Percentiles rank a stretch among this genome's conserved stretches.
Conservation (phyloP, 37 sponge, comb jelly and placozoan species). For the Hexactinellida sp. region DNA sequence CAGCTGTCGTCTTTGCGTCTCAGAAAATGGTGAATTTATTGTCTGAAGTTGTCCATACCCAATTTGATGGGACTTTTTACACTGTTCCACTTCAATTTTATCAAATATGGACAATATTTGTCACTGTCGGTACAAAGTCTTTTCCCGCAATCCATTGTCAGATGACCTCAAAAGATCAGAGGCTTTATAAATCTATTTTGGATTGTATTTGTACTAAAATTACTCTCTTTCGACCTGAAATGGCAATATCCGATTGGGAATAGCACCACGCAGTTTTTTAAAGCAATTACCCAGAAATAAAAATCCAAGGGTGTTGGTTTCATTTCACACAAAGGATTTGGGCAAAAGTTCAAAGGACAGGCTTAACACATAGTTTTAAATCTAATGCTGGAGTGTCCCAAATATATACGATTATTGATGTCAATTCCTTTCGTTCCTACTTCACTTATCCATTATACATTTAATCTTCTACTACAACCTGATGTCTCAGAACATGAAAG, state of each 20-base stretch:
- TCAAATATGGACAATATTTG: not conserved
- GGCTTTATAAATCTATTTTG: not conserved
- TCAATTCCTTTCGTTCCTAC: not conserved
- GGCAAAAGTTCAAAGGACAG: not conserved
- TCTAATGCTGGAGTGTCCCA: not conserved
- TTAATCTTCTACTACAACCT: no score
- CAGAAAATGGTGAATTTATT: not conserved
- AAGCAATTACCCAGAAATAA: not conserved
- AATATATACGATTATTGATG: not conserved
- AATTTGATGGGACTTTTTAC: conserved; percentile 6
- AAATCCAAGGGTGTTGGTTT: not conserved
- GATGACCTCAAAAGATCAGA: not conserved
- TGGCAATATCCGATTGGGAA: not conserved
- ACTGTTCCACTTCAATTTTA: conserved; percentile 14
- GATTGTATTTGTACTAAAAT: not conserved
- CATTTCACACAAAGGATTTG: not conserved
- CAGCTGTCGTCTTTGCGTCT: not conserved
- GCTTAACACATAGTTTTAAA: not conserved
- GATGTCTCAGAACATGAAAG: no score
- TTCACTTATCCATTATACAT: not conserved
- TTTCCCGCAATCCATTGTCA: not conserved
- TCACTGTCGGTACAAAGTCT: not conserved
- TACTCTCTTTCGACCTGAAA: not conserved
- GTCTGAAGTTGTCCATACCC: not conserved
- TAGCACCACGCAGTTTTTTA: not conserved